Conservation (phyloP, 2,113 vertebrate species). For the Fregata magnificens region DNA sequence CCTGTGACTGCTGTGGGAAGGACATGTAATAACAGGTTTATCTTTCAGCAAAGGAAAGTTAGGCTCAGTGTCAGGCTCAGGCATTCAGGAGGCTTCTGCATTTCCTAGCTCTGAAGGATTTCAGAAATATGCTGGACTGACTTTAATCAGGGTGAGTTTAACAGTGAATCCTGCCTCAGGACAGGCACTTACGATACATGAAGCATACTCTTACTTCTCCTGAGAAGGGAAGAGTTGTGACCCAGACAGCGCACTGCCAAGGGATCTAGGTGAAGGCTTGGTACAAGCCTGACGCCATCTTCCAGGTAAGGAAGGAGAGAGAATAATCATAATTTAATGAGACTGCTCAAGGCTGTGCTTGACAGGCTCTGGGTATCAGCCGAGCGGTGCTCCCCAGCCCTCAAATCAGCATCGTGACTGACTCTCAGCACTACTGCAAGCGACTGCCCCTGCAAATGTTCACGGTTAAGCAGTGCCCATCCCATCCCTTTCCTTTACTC, state of each 20-base stretch:
- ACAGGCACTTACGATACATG: background rate
- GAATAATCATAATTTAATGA: background rate
- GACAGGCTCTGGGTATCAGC: background rate
- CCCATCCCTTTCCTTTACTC: background rate
- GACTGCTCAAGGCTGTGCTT: background rate
- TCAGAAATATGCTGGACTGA: background rate
- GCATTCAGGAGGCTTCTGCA: background rate
- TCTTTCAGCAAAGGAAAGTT: background rate
- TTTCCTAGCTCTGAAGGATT: background rate
- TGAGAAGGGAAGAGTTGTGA: background rate
- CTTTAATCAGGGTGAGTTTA: background rate
- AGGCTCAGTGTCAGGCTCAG: background rate
- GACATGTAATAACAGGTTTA: background rate
- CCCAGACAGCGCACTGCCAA: background rate
- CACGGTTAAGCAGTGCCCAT: rapidly evolving
- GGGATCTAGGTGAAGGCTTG: background rate
- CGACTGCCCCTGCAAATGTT: background rate
- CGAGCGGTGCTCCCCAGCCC: rapidly evolving
- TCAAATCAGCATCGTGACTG: rapidly evolving
- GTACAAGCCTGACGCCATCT: background rate
- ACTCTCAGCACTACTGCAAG: background rate
- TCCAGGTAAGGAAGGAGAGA: background rate
- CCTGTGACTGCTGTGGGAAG: background rate
- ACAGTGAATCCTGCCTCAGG: background rate
- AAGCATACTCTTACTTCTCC: background rate